phyloP scores from a whole-genome alignment of 2,113 vertebrate species.

The Salvelinus alpinus region DNA sequence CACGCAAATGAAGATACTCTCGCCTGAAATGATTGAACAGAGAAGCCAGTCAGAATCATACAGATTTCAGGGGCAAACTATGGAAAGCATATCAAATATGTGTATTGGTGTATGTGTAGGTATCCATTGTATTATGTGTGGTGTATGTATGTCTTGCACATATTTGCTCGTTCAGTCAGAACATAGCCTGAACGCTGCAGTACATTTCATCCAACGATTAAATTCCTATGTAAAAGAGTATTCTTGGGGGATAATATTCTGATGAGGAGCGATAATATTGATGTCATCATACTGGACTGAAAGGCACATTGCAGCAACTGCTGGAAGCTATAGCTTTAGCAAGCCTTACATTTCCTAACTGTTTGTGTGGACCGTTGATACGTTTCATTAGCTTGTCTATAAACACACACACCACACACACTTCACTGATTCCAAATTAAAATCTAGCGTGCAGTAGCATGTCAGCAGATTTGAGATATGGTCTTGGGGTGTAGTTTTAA shows the following conservation, averaged over 20 bases:
- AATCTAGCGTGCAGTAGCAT: constrained; percentile 38
- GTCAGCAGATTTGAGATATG: constrained; percentile 60
- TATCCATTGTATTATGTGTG: background rate
- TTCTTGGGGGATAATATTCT: constrained; percentile 55
- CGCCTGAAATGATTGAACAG: background rate
- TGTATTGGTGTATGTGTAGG: background rate
- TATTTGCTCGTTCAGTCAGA: background rate
- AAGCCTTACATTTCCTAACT: constrained; percentile 37
- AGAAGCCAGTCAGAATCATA: background rate
- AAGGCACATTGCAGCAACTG: constrained; percentile 20
- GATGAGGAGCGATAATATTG: constrained; percentile 52
- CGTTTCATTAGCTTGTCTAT: constrained; percentile 60
- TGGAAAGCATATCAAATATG: too few relatives aligned
- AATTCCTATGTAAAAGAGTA: background rate
- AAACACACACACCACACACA: background rate
- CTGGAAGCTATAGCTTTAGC: constrained; percentile 43
- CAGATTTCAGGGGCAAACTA: too few relatives aligned
- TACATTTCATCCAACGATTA: background rate
- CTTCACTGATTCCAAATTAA: constrained; percentile 32
- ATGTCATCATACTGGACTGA: constrained; percentile 48
- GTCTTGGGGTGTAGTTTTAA: constrained; percentile 17
- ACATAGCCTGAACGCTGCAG: background rate
- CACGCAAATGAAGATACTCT: background rate
- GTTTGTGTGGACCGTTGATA: constrained; percentile 40
- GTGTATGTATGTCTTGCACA: background rate